Evolutionary conservation across 2,888 invertebrate species (phyloP).

Genomic region (Silvanus unidentatus): DNA sequence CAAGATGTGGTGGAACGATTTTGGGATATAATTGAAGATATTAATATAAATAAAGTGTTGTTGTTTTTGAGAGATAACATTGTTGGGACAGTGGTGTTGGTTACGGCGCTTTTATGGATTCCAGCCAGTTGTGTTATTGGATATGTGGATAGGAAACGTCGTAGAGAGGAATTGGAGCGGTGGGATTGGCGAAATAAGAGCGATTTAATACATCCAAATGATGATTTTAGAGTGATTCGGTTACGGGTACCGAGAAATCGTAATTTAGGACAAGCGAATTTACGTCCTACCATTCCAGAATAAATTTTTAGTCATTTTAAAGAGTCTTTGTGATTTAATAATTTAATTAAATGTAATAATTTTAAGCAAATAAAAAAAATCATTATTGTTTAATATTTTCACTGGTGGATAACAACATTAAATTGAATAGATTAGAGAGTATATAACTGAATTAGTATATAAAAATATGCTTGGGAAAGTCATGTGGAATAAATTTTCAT

Average conservation of each 20-base stretch:
- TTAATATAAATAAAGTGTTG: conserved; percentile 87
- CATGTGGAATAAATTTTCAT: no score
- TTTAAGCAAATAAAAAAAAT: no score
- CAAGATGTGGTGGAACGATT: conserved; percentile 93
- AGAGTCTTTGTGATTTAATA: not conserved
- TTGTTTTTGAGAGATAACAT: conserved; percentile 88
- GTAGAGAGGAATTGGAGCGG: conserved; percentile 64
- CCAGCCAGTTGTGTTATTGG: conserved; percentile 85
- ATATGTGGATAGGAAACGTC: conserved; percentile 73
- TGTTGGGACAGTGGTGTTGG: conserved; percentile 85
- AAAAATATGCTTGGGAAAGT: no score
- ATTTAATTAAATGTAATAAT: not conserved
- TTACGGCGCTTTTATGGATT: conserved; percentile 91
- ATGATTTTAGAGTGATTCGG: conserved; percentile 60
- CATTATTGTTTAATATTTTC: no score
- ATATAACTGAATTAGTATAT: no score
- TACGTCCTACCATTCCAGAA: conserved; percentile 17
- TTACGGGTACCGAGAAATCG: conserved; percentile 47
- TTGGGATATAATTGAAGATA: conserved; percentile 96
- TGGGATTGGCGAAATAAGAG: conserved; percentile 65
- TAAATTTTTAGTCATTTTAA: conserved; percentile 5
- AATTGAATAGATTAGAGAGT: no score
- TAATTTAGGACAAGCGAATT: conserved; percentile 12
- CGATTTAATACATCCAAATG: conserved; percentile 69
- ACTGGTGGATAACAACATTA: no score